Conservation (phyloP, 2,888 invertebrate species). For the Lacanobia wlatinum region DNA sequence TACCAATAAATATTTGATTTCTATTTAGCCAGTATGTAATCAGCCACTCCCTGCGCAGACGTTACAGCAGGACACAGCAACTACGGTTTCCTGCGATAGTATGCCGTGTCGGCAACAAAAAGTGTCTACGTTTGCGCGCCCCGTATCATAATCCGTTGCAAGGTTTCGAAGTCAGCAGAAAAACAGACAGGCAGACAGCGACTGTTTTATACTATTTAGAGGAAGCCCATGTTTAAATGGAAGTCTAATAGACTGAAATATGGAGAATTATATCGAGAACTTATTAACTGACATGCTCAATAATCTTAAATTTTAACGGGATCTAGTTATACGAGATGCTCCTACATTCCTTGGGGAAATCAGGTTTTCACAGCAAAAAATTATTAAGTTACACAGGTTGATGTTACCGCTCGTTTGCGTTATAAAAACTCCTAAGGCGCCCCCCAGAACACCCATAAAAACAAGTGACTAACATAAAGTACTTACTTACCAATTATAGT, state of each 20-base stretch:
- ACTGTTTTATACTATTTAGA: not conserved
- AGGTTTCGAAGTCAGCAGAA: too few relatives aligned
- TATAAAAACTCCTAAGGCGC: not conserved
- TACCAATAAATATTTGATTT: too few relatives aligned
- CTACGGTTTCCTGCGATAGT: too few relatives aligned
- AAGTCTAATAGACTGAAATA: not conserved
- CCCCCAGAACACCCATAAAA: not conserved
- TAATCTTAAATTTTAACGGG: not conserved
- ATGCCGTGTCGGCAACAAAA: too few relatives aligned
- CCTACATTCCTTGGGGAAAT: constrained; percentile 18
- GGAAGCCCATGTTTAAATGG: not conserved
- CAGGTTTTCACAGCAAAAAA: constrained; percentile 20
- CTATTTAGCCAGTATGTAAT: too few relatives aligned
- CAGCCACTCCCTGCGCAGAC: too few relatives aligned
- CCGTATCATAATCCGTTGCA: too few relatives aligned
- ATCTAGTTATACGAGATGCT: constrained; percentile 17
- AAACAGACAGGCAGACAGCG: too few relatives aligned
- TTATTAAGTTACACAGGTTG: not conserved
- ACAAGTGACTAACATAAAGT: not conserved
- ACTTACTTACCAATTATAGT: constrained; percentile 53
- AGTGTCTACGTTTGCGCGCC: too few relatives aligned
- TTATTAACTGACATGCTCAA: not conserved
- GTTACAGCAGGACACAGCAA: too few relatives aligned
- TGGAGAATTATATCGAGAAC: not conserved
- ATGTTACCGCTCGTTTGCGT: constrained; percentile 11